Percentiles rank a stretch among this genome's conserved stretches.
These are phyloP conservation scores for Halocynthia roretzi DNA, from an alignment of 23 tunicate species.

Conservation along the genomic window DNA sequence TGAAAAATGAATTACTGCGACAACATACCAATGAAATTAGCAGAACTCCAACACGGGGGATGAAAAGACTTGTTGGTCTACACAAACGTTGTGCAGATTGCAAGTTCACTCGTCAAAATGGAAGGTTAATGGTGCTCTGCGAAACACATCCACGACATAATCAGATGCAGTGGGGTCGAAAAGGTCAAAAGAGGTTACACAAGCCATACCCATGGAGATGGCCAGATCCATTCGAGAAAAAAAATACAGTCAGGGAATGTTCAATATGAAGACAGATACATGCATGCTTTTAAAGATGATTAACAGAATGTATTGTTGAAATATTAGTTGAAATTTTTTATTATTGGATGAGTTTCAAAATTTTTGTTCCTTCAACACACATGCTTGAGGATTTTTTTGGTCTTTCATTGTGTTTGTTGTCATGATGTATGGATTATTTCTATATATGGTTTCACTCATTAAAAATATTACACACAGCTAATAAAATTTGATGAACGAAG, in stretches of 20 bases:
- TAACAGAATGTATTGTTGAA: not conserved
- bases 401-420: no score
- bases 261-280: constrained; percentile 55
- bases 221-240: constrained; percentile 94
- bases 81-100: constrained; percentile 70
- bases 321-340: no score
- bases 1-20: no score
- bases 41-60: constrained; percentile 12
- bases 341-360: no score
- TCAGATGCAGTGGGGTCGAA: constrained; percentile 55
- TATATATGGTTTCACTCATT: no score
- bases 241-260: constrained; percentile 22
- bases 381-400: no score
- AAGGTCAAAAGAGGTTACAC: constrained; percentile 44
- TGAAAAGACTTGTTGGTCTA: constrained; percentile 60
- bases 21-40: no score
- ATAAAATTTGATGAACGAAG: no score
- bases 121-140: constrained; percentile 52
- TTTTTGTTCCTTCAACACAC: no score
- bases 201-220: constrained; percentile 78
- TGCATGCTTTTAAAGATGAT: constrained; percentile 56
- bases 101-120: constrained; percentile 22
- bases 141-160: constrained; percentile 78
- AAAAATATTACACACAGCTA: no score
- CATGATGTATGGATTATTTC: no score